Percentiles rank a stretch among this genome's conserved stretches.
phyloP scores from a whole-genome alignment of 2,888 invertebrate genomes.

The Xanthostigma xanthostigma region DNA sequence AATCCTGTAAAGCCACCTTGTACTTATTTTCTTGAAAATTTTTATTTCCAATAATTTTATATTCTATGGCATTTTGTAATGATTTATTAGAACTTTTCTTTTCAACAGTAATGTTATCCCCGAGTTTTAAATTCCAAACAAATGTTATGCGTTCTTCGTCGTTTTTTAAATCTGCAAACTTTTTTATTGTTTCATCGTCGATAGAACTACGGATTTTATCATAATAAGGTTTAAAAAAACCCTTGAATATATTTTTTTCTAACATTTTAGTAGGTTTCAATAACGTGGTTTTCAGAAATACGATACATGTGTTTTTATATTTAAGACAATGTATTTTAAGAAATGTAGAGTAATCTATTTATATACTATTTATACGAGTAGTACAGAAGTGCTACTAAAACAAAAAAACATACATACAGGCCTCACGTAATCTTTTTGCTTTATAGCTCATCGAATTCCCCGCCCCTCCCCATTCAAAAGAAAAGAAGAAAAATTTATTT shows the following conservation, averaged over 20 bases:
- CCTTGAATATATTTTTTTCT: background rate
- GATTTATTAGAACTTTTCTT: constrained; percentile 37
- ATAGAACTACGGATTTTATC: background rate
- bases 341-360: no score
- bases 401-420: no score
- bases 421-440: no score
- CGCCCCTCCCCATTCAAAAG: no score
- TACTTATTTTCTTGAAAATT: constrained; percentile 58
- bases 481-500: no score
- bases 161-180: constrained; percentile 43
- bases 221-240: constrained; percentile 1
- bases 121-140: constrained; percentile 31
- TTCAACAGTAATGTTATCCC: constrained; percentile 22
- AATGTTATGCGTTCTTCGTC: constrained; percentile 51
- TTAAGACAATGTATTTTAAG: no score
- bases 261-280: background rate
- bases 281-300: no score
- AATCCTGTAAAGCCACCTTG: constrained; percentile 48
- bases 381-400: no score
- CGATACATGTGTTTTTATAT: no score
- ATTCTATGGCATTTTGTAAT: constrained; percentile 38
- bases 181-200: constrained; percentile 40
- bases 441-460: no score
- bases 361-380: no score
- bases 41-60: constrained; percentile 57